A percentile compares a stretch with the other conserved stretches of the same genome.
phyloP scores from a whole-genome alignment of 2,888 invertebrate genomes.

The Oligia strigilis region DNA sequence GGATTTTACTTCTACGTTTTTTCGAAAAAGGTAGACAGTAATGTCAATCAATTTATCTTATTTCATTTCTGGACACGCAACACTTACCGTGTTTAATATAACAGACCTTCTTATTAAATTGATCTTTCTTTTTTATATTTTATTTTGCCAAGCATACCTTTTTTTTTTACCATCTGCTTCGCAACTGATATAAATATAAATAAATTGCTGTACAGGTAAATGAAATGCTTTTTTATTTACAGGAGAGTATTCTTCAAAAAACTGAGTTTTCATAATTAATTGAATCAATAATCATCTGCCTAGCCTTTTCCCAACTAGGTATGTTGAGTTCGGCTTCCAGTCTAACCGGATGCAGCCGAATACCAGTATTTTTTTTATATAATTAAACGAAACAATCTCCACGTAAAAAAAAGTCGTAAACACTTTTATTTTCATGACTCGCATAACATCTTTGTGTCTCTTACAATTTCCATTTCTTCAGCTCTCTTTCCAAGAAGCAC shows the following conservation, averaged over 20 bases:
- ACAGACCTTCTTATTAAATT: background rate
- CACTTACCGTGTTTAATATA: background rate
- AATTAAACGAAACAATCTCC: background rate
- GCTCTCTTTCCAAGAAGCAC: conserved; percentile 1
- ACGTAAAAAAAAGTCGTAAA: background rate
- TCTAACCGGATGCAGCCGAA: too few species aligned
- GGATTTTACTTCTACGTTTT: background rate
- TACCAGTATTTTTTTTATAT: background rate
- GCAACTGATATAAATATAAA: background rate
- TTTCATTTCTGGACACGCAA: background rate
- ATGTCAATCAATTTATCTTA: conserved; percentile 5
- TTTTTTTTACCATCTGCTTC: background rate
- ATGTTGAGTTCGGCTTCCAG: too few species aligned
- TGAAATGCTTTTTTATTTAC: background rate
- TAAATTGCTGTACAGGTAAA: background rate
- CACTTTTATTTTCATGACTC: background rate
- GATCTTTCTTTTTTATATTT: background rate
- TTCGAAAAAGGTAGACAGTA: background rate
- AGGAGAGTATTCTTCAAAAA: background rate
- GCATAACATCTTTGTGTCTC: background rate
- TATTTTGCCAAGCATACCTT: background rate
- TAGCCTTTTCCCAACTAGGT: too few species aligned
- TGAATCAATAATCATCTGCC: background rate
- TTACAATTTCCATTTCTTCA: conserved; percentile 23
- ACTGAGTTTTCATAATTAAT: background rate